Evolutionary conservation across 2,888 invertebrate genomes (phyloP), one percentile per base, ranked within the genome.

Genomic region (Tetheella fluctuosa): DNA sequence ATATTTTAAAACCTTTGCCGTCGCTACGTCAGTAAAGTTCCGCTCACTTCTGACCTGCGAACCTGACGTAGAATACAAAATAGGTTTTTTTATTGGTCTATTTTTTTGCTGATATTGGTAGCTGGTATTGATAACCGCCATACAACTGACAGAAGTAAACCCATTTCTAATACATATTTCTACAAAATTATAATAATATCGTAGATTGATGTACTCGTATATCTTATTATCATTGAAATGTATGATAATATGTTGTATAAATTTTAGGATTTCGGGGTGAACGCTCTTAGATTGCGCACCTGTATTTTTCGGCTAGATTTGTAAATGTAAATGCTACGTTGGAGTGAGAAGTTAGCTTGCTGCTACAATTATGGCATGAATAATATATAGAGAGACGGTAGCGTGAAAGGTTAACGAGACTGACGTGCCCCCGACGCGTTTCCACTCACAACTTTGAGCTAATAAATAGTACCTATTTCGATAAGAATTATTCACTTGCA

Each of bases 361-460:
- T 62, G 64, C 71, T 78, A 75, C 77, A 78, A 80, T 81, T 81
- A 79, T 70, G 71, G 74, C 72, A 82, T 89, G 83, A 86, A 89
- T 90, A 86, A 89, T 85, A 83, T 73, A 84, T 81, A 64, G 60
- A 62, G 70, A 70, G 75, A 70, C 65, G 74, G 74, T 85, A 77
- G 81, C 90, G 90, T 90, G 90, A 91, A 90, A 91, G 91, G 91
- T 91, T 89, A 90, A 89, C 86, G 74, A 81, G 84, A 72, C 67
- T 73, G 83, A 80, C 81, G 69, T 76, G 79, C 78, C 79, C 79
- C 68, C 70, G 66, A 61, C 62, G 67, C 67, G 64, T 64, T 67
- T 68, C 65, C 62, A 48, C 42, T 42, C 42, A 48, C 42, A 55
- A 59, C 58, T 62, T 59, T 66, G 60, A 58, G 53, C 56, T 52